phyloP scores from a whole-genome alignment of 2,797 vertebrate genomes.

The Parauchenoglanis punctatus region DNA sequence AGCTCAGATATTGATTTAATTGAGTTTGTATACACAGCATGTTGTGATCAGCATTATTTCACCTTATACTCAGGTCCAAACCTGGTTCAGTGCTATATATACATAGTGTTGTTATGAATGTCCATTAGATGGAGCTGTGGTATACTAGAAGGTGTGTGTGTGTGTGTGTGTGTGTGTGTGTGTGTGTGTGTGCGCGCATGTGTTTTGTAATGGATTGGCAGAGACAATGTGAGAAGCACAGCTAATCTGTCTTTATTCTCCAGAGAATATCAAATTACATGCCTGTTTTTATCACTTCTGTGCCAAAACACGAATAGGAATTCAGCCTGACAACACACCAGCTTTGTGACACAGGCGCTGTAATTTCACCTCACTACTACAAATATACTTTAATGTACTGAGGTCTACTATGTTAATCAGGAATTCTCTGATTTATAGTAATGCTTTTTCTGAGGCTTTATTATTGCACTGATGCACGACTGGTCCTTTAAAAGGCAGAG shows the following conservation, averaged over 20 bases:
- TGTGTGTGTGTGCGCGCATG: slow-evolving; percentile 9
- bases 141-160: slow-evolving; percentile 23
- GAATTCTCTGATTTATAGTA: background rate
- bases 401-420: background rate
- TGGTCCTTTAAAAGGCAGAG: slow-evolving; percentile 61
- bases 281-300: slow-evolving; percentile 45
- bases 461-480: background rate
- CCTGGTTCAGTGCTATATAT: background rate
- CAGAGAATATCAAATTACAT: slow-evolving; percentile 89
- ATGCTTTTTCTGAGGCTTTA: background rate
- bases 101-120: background rate
- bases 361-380: slow-evolving; percentile 31
- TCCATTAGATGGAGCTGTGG: slow-evolving; percentile 59
- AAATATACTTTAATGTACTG: slow-evolving; percentile 9
- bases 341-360: slow-evolving; percentile 16
- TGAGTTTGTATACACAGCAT: background rate
- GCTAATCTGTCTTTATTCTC: slow-evolving; percentile 67
- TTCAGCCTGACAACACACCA: slow-evolving; percentile 45
- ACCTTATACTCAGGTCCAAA: background rate
- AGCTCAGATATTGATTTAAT: background rate
- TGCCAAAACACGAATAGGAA: slow-evolving; percentile 44
- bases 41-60: background rate
- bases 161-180: background rate
- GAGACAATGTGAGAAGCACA: slow-evolving; percentile 74
- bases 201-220: slow-evolving; percentile 66